Conservation (phyloP, 1,140 invertebrate species). For the Mactra quadrangularis region DNA sequence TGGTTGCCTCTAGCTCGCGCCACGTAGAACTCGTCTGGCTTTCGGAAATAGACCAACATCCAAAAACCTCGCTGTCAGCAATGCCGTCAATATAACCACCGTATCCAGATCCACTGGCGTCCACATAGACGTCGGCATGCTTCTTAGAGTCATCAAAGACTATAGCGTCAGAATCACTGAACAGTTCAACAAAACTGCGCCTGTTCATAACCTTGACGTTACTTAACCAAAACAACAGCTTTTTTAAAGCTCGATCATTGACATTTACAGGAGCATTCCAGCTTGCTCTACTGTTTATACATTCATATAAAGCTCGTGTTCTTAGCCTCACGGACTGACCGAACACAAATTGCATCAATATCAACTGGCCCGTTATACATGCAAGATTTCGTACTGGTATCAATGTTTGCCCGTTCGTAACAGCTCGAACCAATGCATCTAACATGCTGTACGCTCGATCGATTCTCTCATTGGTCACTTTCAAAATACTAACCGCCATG, state of each 20-base stretch:
- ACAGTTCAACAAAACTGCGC: not conserved
- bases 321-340: slow-evolving; percentile 30
- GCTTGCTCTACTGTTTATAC: no score
- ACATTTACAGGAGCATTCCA: slow-evolving; percentile 18
- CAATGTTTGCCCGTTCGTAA: not conserved
- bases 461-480: not conserved
- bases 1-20: no score
- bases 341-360: slow-evolving; percentile 27
- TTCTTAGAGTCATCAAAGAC: not conserved
- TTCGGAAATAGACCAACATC: no score
- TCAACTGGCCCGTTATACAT: slow-evolving; percentile 15
- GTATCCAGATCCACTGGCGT: no score
- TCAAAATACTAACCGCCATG: not conserved
- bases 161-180: not conserved
- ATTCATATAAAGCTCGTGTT: slow-evolving; percentile 37
- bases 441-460: not conserved
- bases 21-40: no score
- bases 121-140: not conserved
- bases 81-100: not conserved
- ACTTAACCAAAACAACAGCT: slow-evolving; percentile 28
- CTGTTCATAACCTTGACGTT: slow-evolving; percentile 11
- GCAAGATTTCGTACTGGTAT: slow-evolving; percentile 21
- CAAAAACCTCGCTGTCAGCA: no score
- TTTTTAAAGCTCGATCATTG: not conserved
- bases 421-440: not conserved